phyloP scores from a whole-genome alignment of 1,140 invertebrate genomes.

The Papilio glaucus region DNA sequence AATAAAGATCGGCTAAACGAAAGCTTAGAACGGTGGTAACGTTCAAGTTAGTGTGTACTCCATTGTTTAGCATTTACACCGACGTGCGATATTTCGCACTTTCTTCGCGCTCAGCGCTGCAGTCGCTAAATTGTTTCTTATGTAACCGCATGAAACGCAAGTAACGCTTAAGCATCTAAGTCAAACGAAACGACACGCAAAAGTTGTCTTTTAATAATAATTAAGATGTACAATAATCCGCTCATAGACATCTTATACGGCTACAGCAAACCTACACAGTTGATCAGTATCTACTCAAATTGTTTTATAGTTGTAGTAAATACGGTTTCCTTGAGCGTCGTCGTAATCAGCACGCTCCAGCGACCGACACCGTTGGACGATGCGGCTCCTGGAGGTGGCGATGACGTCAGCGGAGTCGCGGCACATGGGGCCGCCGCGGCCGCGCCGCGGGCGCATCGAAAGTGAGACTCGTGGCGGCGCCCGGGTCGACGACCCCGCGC shows the following conservation, averaged over 20 bases:
- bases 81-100: conserved; percentile 70
- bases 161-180: not conserved
- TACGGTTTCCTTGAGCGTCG: conserved; percentile 67
- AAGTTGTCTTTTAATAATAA: too few species aligned
- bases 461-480: conserved; percentile 71
- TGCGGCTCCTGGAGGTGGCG: conserved; percentile 49
- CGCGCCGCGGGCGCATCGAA: conserved; percentile 80
- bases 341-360: conserved; percentile 66
- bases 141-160: not conserved
- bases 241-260: too few species aligned
- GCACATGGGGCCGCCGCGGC: conserved; percentile 74
- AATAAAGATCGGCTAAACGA: conserved; percentile 1
- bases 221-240: too few species aligned
- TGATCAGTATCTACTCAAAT: conserved; percentile 15
- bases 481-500: conserved; percentile 57
- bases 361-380: conserved; percentile 59
- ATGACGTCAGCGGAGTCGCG: conserved; percentile 72
- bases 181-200: not conserved
- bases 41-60: conserved; percentile 20
- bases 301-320: conserved; percentile 47
- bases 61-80: conserved; percentile 49
- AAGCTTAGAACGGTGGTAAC: conserved; percentile 7
- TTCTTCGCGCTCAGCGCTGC: conserved; percentile 52
- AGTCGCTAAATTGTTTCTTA: conserved; percentile 24
- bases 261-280: not conserved